Evolutionary conservation across 2,797 vertebrate genomes (phyloP).

Genomic region (Mormyrus hasselquistii): DNA sequence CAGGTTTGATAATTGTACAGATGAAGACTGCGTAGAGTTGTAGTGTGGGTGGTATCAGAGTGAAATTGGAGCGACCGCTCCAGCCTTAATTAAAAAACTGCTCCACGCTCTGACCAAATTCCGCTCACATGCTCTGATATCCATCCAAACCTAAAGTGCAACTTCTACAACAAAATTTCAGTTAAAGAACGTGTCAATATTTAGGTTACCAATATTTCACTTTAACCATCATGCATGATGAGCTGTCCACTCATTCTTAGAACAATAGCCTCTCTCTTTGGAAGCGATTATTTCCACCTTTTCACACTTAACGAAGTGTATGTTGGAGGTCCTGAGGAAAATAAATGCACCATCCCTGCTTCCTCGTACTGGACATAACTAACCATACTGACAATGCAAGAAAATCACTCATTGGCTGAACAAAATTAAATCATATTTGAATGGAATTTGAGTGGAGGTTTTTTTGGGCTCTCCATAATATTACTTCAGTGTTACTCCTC

Average conservation of each 20-base stretch:
- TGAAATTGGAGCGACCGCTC: no score
- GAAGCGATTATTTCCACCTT: background rate
- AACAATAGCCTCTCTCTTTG: background rate
- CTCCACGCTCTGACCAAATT: no score
- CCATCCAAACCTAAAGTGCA: no score
- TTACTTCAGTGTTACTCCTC: background rate
- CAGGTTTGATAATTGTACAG: no score
- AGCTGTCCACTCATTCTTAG: background rate
- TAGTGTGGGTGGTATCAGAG: no score
- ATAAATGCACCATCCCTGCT: background rate
- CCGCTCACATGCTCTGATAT: no score
- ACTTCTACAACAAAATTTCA: no score
- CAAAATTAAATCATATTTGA: background rate
- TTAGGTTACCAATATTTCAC: no score
- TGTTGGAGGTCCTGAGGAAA: background rate
- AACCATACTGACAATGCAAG: background rate
- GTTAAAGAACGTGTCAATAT: no score
- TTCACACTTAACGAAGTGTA: background rate
- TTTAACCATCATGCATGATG: background rate
- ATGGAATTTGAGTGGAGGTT: background rate
- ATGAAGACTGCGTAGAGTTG: no score
- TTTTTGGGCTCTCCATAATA: background rate
- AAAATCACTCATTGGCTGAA: background rate
- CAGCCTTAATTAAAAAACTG: no score
- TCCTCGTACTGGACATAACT: background rate